phyloP scores from a whole-genome alignment of 2,888 invertebrate genomes.

The Acanthosepion pharaonis region DNA sequence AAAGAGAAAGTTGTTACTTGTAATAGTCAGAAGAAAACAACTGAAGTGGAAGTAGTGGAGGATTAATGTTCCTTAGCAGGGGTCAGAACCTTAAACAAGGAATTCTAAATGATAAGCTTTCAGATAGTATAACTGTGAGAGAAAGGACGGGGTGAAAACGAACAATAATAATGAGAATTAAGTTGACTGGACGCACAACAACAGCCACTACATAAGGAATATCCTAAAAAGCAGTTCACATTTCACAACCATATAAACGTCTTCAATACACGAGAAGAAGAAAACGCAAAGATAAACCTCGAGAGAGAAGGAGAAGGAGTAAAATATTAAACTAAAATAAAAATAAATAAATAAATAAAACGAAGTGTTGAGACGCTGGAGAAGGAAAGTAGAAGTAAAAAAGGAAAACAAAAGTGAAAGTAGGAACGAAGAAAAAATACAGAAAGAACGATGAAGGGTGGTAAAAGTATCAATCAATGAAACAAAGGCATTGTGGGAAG shows the following conservation, averaged over 20 bases:
- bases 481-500: conserved; percentile 33
- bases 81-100: neutral
- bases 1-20: no score
- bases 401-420: neutral
- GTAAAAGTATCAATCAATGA: neutral
- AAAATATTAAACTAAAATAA: neutral
- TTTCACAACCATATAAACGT: neutral
- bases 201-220: neutral
- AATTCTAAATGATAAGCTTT: neutral
- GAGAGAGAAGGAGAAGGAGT: neutral
- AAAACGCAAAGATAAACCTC: neutral
- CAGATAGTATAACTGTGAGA: neutral
- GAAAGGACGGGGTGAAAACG: neutral
- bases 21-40: no score
- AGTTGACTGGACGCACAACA: neutral
- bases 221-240: neutral
- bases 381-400: neutral
- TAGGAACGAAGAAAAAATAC: neutral
- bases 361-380: neutral
- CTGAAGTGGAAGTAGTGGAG: neutral
- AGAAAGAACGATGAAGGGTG: neutral
- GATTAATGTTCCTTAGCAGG: neutral
- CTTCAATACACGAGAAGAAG: neutral
- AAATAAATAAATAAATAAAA: neutral
- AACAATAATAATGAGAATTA: neutral